Evolutionary conservation across 2,113 vertebrate species (phyloP).

Genomic region (Pavo muticus): DNA sequence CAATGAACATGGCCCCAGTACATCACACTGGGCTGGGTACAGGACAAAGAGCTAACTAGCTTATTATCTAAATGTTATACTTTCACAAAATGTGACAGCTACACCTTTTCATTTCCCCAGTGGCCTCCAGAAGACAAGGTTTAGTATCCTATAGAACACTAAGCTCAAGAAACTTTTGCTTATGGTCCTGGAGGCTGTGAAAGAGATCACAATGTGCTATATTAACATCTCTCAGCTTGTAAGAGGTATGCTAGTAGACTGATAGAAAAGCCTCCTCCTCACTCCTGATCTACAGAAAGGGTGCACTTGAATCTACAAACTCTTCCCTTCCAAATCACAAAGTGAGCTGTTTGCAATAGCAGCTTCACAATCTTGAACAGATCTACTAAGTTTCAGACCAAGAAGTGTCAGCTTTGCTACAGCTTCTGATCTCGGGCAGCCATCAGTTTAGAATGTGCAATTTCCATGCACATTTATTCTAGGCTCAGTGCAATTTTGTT

Average conservation of each 20-base stretch:
- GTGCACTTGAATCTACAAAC: conserved; percentile 28
- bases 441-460: conserved; percentile 73
- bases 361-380: not conserved
- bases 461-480: conserved; percentile 75
- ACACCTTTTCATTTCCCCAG: conserved; percentile 72
- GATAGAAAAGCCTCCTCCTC: conserved; percentile 51
- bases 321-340: conserved; percentile 44
- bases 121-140: conserved; percentile 72
- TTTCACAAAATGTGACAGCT: conserved; percentile 69
- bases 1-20: not conserved
- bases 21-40: not conserved
- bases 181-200: conserved; percentile 68
- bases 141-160: conserved; percentile 60
- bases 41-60: conserved; percentile 30
- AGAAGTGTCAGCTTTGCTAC: conserved; percentile 63
- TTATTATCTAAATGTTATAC: conserved; percentile 53
- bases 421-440: conserved; percentile 69
- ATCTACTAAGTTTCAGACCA: conserved; percentile 52
- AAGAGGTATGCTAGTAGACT: conserved; percentile 41
- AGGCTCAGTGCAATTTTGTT: conserved; percentile 57
- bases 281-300: conserved; percentile 47
- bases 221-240: conserved; percentile 57
- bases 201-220: conserved; percentile 67
- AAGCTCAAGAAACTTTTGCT: conserved; percentile 73
- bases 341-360: conserved; percentile 52